Base-by-base conservation (phyloP, 2,888 invertebrate genomes). In the Phalera bucephala region DNA sequence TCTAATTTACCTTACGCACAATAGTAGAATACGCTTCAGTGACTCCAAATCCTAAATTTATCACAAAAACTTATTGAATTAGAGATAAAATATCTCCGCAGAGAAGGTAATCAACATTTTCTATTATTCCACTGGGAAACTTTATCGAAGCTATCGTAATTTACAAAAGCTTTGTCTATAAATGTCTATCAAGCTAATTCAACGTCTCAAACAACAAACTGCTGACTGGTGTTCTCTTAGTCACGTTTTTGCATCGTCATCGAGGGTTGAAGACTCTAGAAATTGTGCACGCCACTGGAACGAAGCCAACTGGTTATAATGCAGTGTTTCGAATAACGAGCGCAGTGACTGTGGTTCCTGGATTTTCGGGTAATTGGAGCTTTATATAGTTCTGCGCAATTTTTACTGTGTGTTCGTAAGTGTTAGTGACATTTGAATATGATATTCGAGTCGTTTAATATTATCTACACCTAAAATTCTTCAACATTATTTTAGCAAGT, bases 261-360 rank as follows among this genome's bases (percentile, higher is more conserved):
- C 69, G 52, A 52, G 60, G 59, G 68, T 52, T 54, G 58, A 67
- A 70, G 69, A 69, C 72, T 65, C 72, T 75, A 75, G 70, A 78
- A 72, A 75, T 75, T 74, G 69, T 72, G 69, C 72, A 72, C 64
- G 52, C 46, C 57, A 65, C 64, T 85, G 85, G 84, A 74, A 52
- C 46, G 44, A 14, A 42, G 81, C 85, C 85, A 85, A 74, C 70
- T 71, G 72, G 80, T 81, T 80, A 78, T 73, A 70, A 82, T 80
- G 76, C 78, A 80, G 75, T 72, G 73, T 67, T 67, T 64, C 63
- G 52, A 53, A 69, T 82, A 83, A 83, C 81, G 75, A 81, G 72
- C 60, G 52, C 67, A 68, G 43, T 41, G 62, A 35, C 52, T 47
- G 9, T 15, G 10, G 28, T 15, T 7, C 9, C 5, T 25, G 11